Evolutionary conservation across 2,113 vertebrate genomes (phyloP).

Genomic region (Rhinolophus ferrumequinum): DNA sequence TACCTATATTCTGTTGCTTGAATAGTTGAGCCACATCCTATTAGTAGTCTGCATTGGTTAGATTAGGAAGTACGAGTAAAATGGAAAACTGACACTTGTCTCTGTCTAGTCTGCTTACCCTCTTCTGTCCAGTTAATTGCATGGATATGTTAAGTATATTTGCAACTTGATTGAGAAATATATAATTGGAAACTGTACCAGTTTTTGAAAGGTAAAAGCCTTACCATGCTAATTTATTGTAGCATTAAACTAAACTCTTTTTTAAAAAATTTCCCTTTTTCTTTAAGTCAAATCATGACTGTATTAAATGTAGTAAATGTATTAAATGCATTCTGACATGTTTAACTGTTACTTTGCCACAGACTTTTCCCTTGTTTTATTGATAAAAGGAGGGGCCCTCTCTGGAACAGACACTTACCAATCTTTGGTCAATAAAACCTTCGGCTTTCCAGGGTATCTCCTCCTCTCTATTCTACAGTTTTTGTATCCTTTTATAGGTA

Average conservation of each 20-base stretch:
- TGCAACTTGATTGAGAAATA: background rate
- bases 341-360: conserved; percentile 73
- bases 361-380: conserved; percentile 96
- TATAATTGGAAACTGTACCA: background rate
- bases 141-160: background rate
- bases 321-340: background rate
- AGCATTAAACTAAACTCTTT: background rate
- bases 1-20: background rate
- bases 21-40: background rate
- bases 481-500: conserved; percentile 98
- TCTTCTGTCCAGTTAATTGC: background rate
- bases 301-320: no score
- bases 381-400: conserved; percentile 94
- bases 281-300: background rate
- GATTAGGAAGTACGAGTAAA: background rate
- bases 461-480: conserved; percentile 94
- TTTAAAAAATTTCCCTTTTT: background rate
- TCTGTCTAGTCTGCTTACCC: background rate
- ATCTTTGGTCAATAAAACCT: conserved; percentile 92
- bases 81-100: background rate
- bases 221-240: background rate
- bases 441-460: conserved; percentile 92
- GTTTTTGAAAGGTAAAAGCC: background rate
- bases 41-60: background rate
- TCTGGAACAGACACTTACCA: conserved; percentile 94